A percentile compares a stretch with the other conserved stretches of the same genome.
phyloP scores from a whole-genome alignment of 2,113 vertebrate species.

The Entosphenus tridentatus region DNA sequence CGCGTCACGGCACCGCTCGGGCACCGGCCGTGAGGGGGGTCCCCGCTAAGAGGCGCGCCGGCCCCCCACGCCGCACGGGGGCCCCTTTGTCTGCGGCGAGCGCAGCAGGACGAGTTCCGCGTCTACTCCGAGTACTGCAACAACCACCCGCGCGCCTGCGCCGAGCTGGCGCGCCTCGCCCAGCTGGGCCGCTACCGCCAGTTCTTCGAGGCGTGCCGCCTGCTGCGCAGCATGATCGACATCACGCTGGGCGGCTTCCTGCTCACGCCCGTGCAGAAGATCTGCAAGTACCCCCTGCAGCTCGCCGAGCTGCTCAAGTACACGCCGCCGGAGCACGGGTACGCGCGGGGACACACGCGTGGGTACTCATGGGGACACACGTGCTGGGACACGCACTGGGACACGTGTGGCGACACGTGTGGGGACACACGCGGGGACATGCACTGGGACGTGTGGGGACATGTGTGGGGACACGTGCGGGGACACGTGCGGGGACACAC shows the following conservation, averaged over 20 bases:
- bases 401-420: constrained; percentile 8
- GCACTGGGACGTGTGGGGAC: no score
- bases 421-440: no score
- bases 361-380: no score
- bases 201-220: constrained; percentile 81
- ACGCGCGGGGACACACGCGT: constrained; percentile 3
- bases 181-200: constrained; percentile 78
- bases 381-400: no score
- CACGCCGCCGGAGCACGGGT: constrained; percentile 79
- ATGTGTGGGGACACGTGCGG: no score
- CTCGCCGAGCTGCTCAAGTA: constrained; percentile 82
- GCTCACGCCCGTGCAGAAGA: constrained; percentile 83
- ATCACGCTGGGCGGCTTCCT: constrained; percentile 81
- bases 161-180: constrained; percentile 60
- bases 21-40: no score
- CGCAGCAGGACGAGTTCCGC: constrained; percentile 78
- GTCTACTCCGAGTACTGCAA: constrained; percentile 96
- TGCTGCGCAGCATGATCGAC: constrained; percentile 86
- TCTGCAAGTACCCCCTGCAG: constrained; percentile 89
- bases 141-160: constrained; percentile 75
- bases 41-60: fast-evolving
- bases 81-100: not conserved
- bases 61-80: not conserved
- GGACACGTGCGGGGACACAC: no score
- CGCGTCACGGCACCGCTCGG: no score